Conservation (phyloP, 2,888 invertebrate genomes). For the Tineola bisselliella region DNA sequence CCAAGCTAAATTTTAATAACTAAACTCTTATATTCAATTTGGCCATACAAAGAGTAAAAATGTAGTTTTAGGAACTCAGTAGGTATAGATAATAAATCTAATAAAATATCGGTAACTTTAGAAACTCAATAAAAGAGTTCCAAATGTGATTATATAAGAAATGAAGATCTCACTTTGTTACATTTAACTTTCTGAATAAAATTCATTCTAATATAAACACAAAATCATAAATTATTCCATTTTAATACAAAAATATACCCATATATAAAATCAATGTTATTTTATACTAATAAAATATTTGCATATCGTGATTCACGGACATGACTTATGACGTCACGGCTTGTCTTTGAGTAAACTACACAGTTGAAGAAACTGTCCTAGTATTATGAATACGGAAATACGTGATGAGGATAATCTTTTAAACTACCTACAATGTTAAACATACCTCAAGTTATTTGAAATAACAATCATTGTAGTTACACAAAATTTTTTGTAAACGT, state of each 20-base stretch:
- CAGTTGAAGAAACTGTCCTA: background rate
- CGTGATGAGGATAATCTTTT: background rate
- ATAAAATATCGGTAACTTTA: background rate
- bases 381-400: background rate
- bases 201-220: background rate
- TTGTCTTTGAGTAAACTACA: background rate
- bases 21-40: no score
- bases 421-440: no score
- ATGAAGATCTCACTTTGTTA: background rate
- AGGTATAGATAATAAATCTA: background rate
- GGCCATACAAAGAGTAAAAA: background rate
- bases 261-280: background rate
- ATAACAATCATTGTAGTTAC: no score
- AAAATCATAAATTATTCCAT: no score
- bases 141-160: background rate
- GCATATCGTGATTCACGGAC: background rate
- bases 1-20: no score
- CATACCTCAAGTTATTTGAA: no score
- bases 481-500: no score
- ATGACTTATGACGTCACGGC: constrained; percentile 1
- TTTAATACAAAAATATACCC: no score
- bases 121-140: background rate
- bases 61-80: background rate
- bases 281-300: background rate
- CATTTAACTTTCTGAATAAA: background rate